Base-by-base conservation (phyloP, 2,888 invertebrate species). In the Eudasyphora cyanicolor region DNA sequence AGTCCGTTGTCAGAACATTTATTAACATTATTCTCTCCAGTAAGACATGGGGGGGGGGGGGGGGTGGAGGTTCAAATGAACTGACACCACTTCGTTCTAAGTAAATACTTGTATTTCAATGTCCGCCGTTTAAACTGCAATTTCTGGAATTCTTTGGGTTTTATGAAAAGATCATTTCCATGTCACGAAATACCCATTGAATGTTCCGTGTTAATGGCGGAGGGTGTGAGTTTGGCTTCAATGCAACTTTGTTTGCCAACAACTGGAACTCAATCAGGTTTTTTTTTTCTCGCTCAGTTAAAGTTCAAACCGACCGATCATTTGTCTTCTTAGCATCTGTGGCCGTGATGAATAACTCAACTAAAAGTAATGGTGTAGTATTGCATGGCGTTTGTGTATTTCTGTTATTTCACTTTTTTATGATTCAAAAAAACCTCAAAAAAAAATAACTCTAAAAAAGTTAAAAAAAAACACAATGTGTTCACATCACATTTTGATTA, bases 201-300 rank as follows among this genome's bases (percentile, higher is more conserved):
- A 60, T 17, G 32, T 27, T n/a, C 60, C 29, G 7, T 32, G 60
- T 60, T 60, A 29, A n/a, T 60, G 32, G 29, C 27, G 29, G 60
- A 29, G 60, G 60, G 6, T 64, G 60, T 6, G 12, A 29, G 32
- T 62, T n/a, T 19, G 10, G 6, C 17, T 62, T 2, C 49, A 24
- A 5, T 64, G 38, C 67, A 67, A 67, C 67, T 42, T 42, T 67
- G 42, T 67, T 42, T 42, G 0, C 35, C n/a, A n/a, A n/a, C n/a
- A 42, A 67, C 21, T 60, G 60, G 60, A 60, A 67, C 67, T 67
- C 67, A 67, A 67, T 67, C 67, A 67, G 67, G 67, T 67, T 67
- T 67, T n/a, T n/a, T n/a, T n/a, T n/a, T n/a, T n/a, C n/a, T n/a
- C n/a, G n/a, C 24, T 38, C 42, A 14, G 67, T 35, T 67, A 67